Evolutionary conservation across 1,140 invertebrate species (phyloP).

Genomic region (Monochamus saltuarius): DNA sequence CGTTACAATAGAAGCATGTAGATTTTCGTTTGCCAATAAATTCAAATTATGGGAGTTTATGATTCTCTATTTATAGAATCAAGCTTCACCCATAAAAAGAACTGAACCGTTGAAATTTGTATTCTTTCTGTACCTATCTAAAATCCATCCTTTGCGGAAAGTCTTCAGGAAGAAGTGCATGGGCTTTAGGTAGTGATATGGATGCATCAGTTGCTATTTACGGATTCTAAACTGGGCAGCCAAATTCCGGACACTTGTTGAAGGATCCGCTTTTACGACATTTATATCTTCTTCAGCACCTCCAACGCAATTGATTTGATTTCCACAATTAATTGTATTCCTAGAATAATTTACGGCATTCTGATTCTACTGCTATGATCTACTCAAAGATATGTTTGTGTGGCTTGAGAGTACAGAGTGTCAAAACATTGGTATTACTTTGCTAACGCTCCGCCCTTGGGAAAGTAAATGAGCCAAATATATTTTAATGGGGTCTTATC

Average conservation of each 20-base stretch:
- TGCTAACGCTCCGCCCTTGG: too few relatives aligned
- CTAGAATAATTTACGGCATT: too few relatives aligned
- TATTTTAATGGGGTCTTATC: too few relatives aligned
- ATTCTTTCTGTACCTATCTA: conserved; percentile 9
- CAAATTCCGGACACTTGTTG: too few relatives aligned
- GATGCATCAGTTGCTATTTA: too few relatives aligned
- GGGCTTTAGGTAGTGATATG: not conserved
- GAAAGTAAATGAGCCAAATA: too few relatives aligned
- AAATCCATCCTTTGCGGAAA: conserved; percentile 15
- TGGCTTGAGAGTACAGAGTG: too few relatives aligned
- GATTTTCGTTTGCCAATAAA: not conserved
- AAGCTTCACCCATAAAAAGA: not conserved
- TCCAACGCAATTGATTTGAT: conserved; percentile 10
- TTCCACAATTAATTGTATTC: conserved; percentile 11
- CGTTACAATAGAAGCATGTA: conserved; percentile 7
- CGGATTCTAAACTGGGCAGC: not conserved
- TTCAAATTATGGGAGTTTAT: conserved; percentile 15
- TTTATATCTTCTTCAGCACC: conserved; percentile 15
- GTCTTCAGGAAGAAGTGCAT: conserved; percentile 12
- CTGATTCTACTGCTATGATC: too few relatives aligned
- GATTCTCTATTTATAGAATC: conserved; percentile 1
- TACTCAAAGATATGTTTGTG: too few relatives aligned
- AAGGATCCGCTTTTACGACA: conserved; percentile 7
- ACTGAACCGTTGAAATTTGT: not conserved
- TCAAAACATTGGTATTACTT: too few relatives aligned